Base-by-base conservation (phyloP, 2,797 vertebrate species). In the Chrosomus eos region DNA sequence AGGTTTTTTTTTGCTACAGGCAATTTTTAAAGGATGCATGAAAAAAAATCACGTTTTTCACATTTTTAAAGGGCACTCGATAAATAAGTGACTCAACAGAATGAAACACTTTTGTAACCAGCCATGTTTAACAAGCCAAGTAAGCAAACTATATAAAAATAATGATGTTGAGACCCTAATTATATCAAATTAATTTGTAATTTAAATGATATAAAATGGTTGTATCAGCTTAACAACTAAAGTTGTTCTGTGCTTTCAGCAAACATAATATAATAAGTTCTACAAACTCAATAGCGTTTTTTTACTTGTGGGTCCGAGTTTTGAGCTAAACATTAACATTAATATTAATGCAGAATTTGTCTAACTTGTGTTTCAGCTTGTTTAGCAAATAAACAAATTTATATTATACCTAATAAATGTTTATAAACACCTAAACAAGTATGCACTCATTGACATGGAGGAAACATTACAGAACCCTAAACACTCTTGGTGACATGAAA, bases 31-130 rank as follows among this genome's bases (percentile, higher is more conserved):
- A 75, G 11, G 19, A 51, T 48, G 55, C 70, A 48, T 45, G 53
- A 23, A 64, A 33, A 60, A 7, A 16, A 43, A 60, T 38, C 2
- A 14, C 0, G 6, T 82, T 68, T 58, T 53, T 2, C 28, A 18
- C 23, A 8, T 21, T 14, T 38, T 36, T 80, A n/a, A n/a, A 70
- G 33, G 70, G 48, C 33, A 70, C 13, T 81, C 5, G 3, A 18
- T 28, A 38, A n/a, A 80, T 36, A 64, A 64, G 40, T 81, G n/a
- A 58, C 67, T 71, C n/a, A 9, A 40, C 18, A 48, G 40, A 78
- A 38, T 26, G 1, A 68, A 67, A 36, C 14, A 33, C 21, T 51
- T n/a, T 66, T 48, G n/a, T 48, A 33, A 51, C 21, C 2, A 58
- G 55, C n/a, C 11, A 48, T 16, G 36, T 36, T 76, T 58, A 58